Evolutionary conservation across 1,140 invertebrate species (phyloP), one percentile per base, ranked within the genome.

Genomic region (Diplogasteroides magnus): DNA sequence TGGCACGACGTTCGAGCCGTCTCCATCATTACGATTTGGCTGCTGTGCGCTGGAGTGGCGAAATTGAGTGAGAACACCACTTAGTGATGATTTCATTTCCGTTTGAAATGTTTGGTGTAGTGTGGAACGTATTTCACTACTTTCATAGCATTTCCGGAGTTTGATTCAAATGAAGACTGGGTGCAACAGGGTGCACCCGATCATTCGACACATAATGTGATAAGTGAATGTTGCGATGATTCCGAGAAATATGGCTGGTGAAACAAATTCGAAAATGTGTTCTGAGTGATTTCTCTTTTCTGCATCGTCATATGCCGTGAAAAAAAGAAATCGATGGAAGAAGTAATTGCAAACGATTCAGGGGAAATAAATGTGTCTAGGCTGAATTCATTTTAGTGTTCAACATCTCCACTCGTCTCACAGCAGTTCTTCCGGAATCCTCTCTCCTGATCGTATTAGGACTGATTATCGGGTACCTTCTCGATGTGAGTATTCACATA

Each of bases 61-160:
- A 82, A 82, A 76, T 79, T 80, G 25, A 63, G 78, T 79, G 66
- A 72, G 77, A n/a, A n/a, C n/a, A n/a, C n/a, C n/a, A n/a, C n/a
- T n/a, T n/a, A n/a, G n/a, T n/a, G n/a, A n/a, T n/a, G n/a, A n/a
- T n/a, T n/a, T n/a, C n/a, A n/a, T n/a, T n/a, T n/a, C n/a, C n/a
- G n/a, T n/a, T n/a, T n/a, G n/a, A n/a, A n/a, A n/a, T n/a, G n/a
- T n/a, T n/a, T n/a, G n/a, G n/a, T n/a, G n/a, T n/a, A n/a, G n/a
- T n/a, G n/a, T n/a, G n/a, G n/a, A n/a, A n/a, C n/a, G n/a, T n/a
- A n/a, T n/a, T n/a, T n/a, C n/a, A n/a, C n/a, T n/a, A n/a, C n/a
- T n/a, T n/a, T n/a, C n/a, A n/a, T n/a, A n/a, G n/a, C n/a, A n/a
- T n/a, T n/a, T n/a, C n/a, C n/a, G n/a, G n/a, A n/a, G n/a, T n/a